Conservation (phyloP, 2,888 invertebrate genomes). For the Thymelicus lineola region DNA sequence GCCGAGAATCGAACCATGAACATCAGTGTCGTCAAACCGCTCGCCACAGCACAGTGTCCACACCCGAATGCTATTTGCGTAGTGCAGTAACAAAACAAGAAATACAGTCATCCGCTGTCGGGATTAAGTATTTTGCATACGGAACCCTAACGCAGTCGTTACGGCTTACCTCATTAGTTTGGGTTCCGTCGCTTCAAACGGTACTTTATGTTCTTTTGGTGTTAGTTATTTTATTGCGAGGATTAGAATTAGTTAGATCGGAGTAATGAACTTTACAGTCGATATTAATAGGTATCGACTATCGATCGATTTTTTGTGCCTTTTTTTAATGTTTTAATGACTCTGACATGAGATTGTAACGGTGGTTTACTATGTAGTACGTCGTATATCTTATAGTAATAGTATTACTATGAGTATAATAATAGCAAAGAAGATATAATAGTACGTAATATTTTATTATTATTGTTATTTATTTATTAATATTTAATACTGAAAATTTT, state of each 20-base stretch:
- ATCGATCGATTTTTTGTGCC: too few relatives aligned
- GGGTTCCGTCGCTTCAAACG: slow-evolving; percentile 12
- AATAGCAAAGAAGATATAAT: too few relatives aligned
- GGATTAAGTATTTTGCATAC: slow-evolving; percentile 20
- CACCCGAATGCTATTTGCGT: slow-evolving; percentile 18
- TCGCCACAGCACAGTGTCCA: not conserved
- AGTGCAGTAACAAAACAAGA: slow-evolving; percentile 24
- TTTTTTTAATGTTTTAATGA: too few relatives aligned
- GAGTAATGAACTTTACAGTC: not conserved
- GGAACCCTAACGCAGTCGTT: slow-evolving; percentile 18
- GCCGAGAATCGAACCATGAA: too few relatives aligned
- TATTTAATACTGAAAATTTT: too few relatives aligned
- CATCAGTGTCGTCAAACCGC: not conserved
- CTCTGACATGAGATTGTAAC: too few relatives aligned
- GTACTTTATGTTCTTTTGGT: slow-evolving; percentile 2
- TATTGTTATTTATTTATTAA: too few relatives aligned
- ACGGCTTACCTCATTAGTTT: slow-evolving; percentile 25
- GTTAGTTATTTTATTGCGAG: slow-evolving; percentile 27
- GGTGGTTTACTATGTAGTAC: too few relatives aligned
- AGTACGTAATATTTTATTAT: too few relatives aligned
- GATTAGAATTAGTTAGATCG: slow-evolving; percentile 20
- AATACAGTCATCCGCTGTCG: slow-evolving; percentile 15
- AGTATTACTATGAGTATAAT: too few relatives aligned
- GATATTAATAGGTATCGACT: not conserved
- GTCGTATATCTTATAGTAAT: too few relatives aligned